Percentiles rank a stretch among this genome's conserved stretches.
Conservation (phyloP, 2,797 vertebrate species). For the Pseudochromis fuscus region DNA sequence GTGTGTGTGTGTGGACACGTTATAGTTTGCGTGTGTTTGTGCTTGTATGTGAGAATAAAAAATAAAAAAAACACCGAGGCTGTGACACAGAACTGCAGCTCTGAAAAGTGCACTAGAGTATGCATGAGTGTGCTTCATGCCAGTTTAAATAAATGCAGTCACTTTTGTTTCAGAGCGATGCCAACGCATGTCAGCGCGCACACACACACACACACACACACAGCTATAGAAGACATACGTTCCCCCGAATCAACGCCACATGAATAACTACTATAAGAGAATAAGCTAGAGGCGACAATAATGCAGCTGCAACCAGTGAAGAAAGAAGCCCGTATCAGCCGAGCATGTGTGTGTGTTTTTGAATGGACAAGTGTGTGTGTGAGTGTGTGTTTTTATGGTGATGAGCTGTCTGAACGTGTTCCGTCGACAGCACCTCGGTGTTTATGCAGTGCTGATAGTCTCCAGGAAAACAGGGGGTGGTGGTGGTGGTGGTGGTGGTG, state of each 20-base stretch:
- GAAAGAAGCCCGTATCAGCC: slow-evolving; percentile 9
- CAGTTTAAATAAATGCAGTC: slow-evolving; percentile 42
- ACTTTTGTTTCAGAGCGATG: slow-evolving; percentile 35
- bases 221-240: slow-evolving; percentile 11
- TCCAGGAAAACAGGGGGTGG: slow-evolving; percentile 63
- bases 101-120: slow-evolving; percentile 35
- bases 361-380: slow-evolving; percentile 1
- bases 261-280: slow-evolving; percentile 30
- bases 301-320: slow-evolving; percentile 22
- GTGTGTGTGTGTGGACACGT: neutral
- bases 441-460: slow-evolving; percentile 76
- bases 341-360: neutral
- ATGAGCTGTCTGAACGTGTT: slow-evolving; percentile 63
- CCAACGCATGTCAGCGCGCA: slow-evolving; percentile 33
- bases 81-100: slow-evolving; percentile 11
- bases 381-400: slow-evolving; percentile 55
- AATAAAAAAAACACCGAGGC: too few species aligned
- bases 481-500: too few species aligned
- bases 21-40: slow-evolving; percentile 24
- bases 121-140: slow-evolving; percentile 46
- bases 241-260: slow-evolving; percentile 32
- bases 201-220: slow-evolving; percentile 7
- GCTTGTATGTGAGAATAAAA: slow-evolving; percentile 21
- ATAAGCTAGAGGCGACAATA: slow-evolving; percentile 29
- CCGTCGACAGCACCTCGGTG: slow-evolving; percentile 53